Conservation (phyloP, 2,888 invertebrate genomes). For the Anodontia alba region DNA sequence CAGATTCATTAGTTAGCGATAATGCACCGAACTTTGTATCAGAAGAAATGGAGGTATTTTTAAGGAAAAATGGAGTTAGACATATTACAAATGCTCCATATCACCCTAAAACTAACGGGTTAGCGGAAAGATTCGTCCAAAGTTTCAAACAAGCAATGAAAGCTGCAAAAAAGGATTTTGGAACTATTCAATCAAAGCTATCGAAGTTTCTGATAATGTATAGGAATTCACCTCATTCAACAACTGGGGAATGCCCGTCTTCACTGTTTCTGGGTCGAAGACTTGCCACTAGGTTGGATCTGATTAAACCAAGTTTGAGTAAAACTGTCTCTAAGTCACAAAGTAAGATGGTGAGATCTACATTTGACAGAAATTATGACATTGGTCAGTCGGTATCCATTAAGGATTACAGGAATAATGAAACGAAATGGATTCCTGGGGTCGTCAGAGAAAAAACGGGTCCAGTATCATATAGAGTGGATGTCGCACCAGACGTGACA, state of each 20-base stretch:
- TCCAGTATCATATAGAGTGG: no score
- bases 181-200: constrained; percentile 24
- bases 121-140: constrained; percentile 61
- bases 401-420: constrained; percentile 30
- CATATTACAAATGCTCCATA: no score
- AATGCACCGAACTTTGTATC: constrained; percentile 56
- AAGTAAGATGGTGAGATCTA: constrained; percentile 25
- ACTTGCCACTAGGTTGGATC: constrained; percentile 36
- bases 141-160: no score
- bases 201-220: constrained; percentile 35
- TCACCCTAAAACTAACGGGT: constrained; percentile 60
- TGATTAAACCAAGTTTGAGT: constrained; percentile 22
- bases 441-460: constrained; percentile 20
- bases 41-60: constrained; percentile 51
- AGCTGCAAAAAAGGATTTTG: constrained; percentile 13
- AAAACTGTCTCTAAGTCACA: constrained; percentile 32
- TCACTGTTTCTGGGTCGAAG: constrained; percentile 53
- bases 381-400: no score
- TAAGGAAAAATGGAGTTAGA: constrained; percentile 52
- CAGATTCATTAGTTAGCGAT: constrained; percentile 38
- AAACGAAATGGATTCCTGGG: constrained; percentile 35
- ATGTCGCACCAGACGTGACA: no score
- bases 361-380: constrained; percentile 16
- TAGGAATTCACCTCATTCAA: constrained; percentile 25
- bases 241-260: constrained; percentile 32